These are phyloP conservation scores for Hystrix cristata DNA, from an alignment of 2,113 vertebrate genomes.

Conservation along the genomic window DNA sequence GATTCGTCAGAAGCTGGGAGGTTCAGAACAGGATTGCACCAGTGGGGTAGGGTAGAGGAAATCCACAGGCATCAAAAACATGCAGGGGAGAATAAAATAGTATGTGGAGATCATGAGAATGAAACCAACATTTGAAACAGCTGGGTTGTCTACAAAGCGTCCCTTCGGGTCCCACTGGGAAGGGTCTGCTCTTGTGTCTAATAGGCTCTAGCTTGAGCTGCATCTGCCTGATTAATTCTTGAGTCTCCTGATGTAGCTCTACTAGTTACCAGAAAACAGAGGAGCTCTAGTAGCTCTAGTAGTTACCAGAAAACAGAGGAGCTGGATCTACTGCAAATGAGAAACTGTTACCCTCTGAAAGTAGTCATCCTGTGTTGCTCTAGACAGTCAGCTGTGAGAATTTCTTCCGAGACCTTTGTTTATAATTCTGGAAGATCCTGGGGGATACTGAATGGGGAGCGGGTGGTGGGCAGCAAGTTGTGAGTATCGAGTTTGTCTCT, in stretches of 20 bases:
- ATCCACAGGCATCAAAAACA: slow-evolving; percentile 39
- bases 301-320: background rate
- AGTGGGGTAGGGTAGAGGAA: background rate
- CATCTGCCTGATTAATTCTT: background rate
- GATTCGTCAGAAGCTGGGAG: slow-evolving; percentile 95
- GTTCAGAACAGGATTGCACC: slow-evolving; percentile 65
- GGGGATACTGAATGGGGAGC: background rate
- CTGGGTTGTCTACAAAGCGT: background rate
- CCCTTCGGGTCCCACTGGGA: background rate
- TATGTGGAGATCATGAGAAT: background rate
- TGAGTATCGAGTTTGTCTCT: slow-evolving; percentile 8
- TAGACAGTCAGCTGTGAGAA: background rate
- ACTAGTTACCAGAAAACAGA: background rate
- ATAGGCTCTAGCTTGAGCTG: background rate
- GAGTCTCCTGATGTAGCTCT: background rate
- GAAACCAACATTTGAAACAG: background rate
- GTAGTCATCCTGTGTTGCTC: background rate
- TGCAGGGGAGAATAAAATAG: slow-evolving; percentile 4
- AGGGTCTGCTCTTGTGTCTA: background rate
- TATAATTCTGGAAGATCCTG: background rate
- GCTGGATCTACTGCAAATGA: background rate
- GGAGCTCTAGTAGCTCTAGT: background rate
- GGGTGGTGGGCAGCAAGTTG: background rate
- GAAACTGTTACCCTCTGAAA: background rate
- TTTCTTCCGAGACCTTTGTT: background rate